phyloP scores from a whole-genome alignment of 2,113 vertebrate genomes.

The Plecotus auritus region DNA sequence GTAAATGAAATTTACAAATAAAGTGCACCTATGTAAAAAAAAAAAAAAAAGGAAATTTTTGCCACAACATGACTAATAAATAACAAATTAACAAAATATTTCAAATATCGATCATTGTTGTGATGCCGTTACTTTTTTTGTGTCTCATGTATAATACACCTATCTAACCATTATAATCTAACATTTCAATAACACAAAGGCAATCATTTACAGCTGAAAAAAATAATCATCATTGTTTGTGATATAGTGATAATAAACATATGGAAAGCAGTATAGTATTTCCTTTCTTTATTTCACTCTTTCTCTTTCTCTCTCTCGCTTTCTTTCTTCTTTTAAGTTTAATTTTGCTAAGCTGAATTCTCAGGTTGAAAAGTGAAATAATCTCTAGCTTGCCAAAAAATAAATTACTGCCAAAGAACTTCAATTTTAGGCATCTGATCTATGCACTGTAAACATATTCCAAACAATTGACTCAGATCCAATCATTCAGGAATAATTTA shows the following conservation, averaged over 20 bases:
- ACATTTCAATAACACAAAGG: background rate
- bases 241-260: background rate
- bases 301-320: background rate
- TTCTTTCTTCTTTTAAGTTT: background rate
- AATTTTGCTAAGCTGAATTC: background rate
- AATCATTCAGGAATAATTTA: constrained; percentile 2
- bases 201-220: background rate
- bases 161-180: background rate
- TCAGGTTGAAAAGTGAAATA: background rate
- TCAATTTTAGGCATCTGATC: background rate
- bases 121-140: background rate
- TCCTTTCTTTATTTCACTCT: background rate
- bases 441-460: background rate
- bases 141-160: background rate
- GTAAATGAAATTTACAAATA: background rate
- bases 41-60: background rate
- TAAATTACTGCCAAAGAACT: background rate
- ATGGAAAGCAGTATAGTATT: background rate
- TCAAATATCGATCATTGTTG: background rate
- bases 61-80: background rate
- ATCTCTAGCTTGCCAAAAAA: background rate
- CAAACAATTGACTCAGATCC: background rate
- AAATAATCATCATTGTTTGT: background rate
- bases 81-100: background rate
- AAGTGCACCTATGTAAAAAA: background rate